Base-by-base conservation (phyloP, 2,888 invertebrate genomes). In the Mongoloraphidia duomilia region DNA sequence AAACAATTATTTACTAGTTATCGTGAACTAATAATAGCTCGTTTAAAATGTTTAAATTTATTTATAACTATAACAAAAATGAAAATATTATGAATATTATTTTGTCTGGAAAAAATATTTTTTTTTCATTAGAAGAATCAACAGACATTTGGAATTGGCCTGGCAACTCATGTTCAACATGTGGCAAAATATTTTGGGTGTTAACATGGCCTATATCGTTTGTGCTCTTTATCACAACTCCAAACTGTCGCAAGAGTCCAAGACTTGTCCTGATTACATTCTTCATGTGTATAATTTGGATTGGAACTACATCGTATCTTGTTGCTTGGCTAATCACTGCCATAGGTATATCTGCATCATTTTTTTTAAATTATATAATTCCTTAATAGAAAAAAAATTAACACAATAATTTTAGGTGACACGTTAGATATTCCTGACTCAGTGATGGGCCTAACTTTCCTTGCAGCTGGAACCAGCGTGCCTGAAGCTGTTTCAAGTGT, bases 401-500 rank as follows among this genome's bases (percentile, higher is more conserved):
- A 40, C 3, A 26, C 3, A 26, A 26, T 26, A 1, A 9, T 47
- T 53, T 61, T 56, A 82, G 88, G 89, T 44, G 84, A 84, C 60
- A 84, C 88, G 0, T 66, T 89, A 12, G 71, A 77, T 54, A 80
- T 90, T 46, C 88, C 90, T 0, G 89, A 90, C 65, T 84, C 87
- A 34, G 84, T 90, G 11, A 87, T 88, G 71, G 90, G 90, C 0
- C 71, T 91, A 49, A 88, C 88, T 3, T 82, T 90, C 58, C 71
- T 90, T 34, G 89, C 90, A 0, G 85, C 86, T 2, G 90, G 90
- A 42, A 89, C 87, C 53, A 87, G 87, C 60, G 77, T 91, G 0
- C 90, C 91, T 0, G 91, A 91, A 70, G 87, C 87, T 1, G 84
- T 90, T 1, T 84, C 89, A 36, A 87, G 87, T 62, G 78, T 90